Conservation (phyloP, 1,140 invertebrate genomes). For the Ceratina australensis region DNA sequence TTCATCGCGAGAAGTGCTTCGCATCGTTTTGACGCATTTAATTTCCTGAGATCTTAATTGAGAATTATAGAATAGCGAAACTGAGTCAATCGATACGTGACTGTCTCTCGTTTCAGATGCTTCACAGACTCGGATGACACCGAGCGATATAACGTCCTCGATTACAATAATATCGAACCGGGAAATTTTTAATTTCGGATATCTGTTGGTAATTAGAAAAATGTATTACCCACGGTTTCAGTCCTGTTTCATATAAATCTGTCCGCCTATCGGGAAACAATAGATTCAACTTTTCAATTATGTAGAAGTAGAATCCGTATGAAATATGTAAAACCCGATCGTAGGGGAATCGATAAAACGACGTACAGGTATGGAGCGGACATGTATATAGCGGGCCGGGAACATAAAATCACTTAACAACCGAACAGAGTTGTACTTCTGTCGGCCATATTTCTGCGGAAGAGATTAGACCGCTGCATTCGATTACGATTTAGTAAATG, state of each 20-base stretch:
- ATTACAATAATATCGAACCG: no score
- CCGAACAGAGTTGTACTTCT: not conserved
- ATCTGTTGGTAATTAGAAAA: no score
- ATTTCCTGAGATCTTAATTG: not conserved
- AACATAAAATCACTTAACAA: not conserved
- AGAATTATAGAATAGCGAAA: not conserved
- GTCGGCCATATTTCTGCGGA: not conserved
- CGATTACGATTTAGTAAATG: not conserved
- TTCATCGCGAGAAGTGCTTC: conserved; percentile 13
- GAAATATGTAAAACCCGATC: not conserved
- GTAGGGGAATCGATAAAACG: not conserved
- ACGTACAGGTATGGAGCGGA: not conserved
- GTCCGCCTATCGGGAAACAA: not conserved
- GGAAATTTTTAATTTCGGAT: no score
- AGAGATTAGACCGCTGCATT: not conserved
- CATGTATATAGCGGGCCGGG: not conserved
- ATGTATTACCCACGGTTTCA: no score
- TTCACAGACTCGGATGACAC: no score
- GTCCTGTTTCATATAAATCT: no score
- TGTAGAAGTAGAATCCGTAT: not conserved
- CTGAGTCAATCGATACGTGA: not conserved
- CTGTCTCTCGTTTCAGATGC: no score
- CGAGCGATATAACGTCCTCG: no score
- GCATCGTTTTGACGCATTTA: not conserved
- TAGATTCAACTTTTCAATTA: not conserved